These are phyloP conservation scores for Stictocephala bisonia DNA, from an alignment of 2,888 invertebrate species.

Conservation along the genomic window DNA sequence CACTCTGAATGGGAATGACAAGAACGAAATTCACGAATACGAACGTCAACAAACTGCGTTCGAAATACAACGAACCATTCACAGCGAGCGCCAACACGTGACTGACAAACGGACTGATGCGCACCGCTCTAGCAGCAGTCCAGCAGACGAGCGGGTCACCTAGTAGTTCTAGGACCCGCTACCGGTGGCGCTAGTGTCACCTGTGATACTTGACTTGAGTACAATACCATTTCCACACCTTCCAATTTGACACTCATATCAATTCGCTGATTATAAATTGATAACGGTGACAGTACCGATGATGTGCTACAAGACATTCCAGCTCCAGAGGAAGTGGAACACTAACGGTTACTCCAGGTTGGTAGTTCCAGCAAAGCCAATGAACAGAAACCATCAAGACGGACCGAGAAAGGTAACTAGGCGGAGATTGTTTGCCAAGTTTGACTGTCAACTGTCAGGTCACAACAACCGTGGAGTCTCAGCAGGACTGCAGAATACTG, in stretches of 20 bases:
- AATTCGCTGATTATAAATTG: too few species aligned
- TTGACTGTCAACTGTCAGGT: too few species aligned
- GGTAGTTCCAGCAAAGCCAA: conserved; percentile 17
- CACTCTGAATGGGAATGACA: not conserved
- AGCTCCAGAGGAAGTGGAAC: conserved; percentile 32
- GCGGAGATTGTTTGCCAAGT: not conserved
- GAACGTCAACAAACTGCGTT: not conserved
- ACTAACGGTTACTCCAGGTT: conserved; percentile 10
- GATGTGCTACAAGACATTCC: too few species aligned
- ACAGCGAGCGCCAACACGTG: conserved; percentile 19
- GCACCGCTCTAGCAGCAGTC: not conserved
- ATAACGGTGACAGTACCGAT: too few species aligned
- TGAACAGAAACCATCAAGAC: not conserved
- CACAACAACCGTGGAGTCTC: too few species aligned
- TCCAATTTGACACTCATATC: too few species aligned
- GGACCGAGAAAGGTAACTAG: conserved; percentile 5
- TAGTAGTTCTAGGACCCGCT: conserved; percentile 26
- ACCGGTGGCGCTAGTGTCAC: conserved; percentile 10
- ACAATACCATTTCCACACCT: not conserved
- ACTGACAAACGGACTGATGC: conserved; percentile 23
- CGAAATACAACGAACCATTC: not conserved
- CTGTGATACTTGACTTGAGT: not conserved
- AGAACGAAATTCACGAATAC: not conserved
- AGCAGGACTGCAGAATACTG: too few species aligned
- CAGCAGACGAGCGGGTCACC: conserved; percentile 39